Conservation (phyloP, 2,797 vertebrate genomes). For the Furcifer pardalis region DNA sequence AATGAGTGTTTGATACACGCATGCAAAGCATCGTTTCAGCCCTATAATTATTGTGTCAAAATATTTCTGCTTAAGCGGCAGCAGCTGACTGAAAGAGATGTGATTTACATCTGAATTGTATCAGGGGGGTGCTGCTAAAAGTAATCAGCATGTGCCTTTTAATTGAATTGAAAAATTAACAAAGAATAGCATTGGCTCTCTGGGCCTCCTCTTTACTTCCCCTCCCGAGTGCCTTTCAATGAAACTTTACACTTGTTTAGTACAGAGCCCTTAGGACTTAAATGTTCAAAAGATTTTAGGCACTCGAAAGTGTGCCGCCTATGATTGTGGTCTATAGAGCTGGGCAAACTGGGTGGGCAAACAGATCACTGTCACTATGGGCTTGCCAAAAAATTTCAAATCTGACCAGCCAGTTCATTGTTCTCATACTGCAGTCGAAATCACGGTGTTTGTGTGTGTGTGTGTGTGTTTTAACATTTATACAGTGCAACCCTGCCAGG, state of each 20-base stretch:
- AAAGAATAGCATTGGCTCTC: slow-evolving; percentile 57
- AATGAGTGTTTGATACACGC: slow-evolving; percentile 91
- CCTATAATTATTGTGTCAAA: slow-evolving; percentile 94
- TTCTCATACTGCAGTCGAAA: background rate
- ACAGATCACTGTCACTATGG: slow-evolving; percentile 64
- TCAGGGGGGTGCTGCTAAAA: slow-evolving; percentile 61
- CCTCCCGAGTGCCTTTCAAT: slow-evolving; percentile 47
- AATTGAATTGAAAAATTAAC: slow-evolving; percentile 73
- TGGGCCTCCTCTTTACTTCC: slow-evolving; percentile 31
- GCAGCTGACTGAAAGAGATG: slow-evolving; percentile 78
- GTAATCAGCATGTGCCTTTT: slow-evolving; percentile 65
- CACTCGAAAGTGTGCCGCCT: slow-evolving; percentile 49
- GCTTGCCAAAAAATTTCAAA: slow-evolving; percentile 60
- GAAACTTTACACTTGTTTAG: slow-evolving; percentile 48
- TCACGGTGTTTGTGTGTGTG: no score
- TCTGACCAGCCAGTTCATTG: slow-evolving; percentile 52
- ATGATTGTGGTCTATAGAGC: slow-evolving; percentile 47
- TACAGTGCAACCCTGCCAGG: background rate
- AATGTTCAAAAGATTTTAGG: slow-evolving; percentile 55
- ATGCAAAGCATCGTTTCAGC: slow-evolving; percentile 86
- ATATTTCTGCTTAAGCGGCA: slow-evolving; percentile 89
- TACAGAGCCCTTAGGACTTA: slow-evolving; percentile 51
- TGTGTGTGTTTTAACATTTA: background rate
- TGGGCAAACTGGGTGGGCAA: slow-evolving; percentile 70
- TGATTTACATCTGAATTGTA: slow-evolving; percentile 82